phyloP scores from a whole-genome alignment of 2,113 vertebrate species.

The Urocynchramus pylzowi region DNA sequence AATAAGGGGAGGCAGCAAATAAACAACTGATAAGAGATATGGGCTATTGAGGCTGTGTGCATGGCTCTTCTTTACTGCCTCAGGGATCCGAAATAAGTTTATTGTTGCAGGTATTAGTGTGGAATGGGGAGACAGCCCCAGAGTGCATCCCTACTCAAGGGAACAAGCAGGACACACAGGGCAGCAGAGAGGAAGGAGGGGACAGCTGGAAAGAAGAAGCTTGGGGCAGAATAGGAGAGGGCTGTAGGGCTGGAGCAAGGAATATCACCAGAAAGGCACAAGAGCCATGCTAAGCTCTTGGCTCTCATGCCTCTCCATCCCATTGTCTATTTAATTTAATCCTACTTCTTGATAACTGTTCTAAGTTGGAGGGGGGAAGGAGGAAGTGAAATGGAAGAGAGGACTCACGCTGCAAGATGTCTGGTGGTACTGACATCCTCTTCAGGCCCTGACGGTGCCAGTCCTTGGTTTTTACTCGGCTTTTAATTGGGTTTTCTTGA shows the following conservation, averaged over 20 bases:
- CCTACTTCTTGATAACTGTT: not conserved
- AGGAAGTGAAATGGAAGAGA: not conserved
- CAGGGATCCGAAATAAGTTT: not conserved
- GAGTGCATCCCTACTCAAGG: not conserved
- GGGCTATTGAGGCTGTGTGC: not conserved
- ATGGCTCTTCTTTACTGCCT: not conserved
- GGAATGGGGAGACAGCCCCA: not conserved
- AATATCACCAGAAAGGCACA: not conserved
- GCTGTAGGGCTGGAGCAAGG: not conserved
- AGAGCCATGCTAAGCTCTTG: not conserved
- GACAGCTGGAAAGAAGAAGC: not conserved
- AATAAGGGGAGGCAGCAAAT: not conserved
- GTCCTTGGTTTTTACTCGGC: constrained; percentile 59
- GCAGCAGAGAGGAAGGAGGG: not conserved
- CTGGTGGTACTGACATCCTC: constrained; percentile 65
- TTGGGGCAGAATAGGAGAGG: not conserved
- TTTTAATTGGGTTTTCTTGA: constrained; percentile 7
- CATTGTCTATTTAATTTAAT: not conserved
- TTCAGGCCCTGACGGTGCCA: constrained; percentile 76
- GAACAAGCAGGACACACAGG: not conserved
- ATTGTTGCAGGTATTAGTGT: not conserved
- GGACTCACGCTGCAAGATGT: constrained; percentile 34
- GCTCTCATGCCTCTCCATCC: not conserved
- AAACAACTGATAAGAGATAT: not conserved
- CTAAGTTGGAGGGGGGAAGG: not conserved